These are phyloP conservation scores for Ceratoteleas bidentatus DNA, from an alignment of 1,140 invertebrate species.

Conservation along the genomic window DNA sequence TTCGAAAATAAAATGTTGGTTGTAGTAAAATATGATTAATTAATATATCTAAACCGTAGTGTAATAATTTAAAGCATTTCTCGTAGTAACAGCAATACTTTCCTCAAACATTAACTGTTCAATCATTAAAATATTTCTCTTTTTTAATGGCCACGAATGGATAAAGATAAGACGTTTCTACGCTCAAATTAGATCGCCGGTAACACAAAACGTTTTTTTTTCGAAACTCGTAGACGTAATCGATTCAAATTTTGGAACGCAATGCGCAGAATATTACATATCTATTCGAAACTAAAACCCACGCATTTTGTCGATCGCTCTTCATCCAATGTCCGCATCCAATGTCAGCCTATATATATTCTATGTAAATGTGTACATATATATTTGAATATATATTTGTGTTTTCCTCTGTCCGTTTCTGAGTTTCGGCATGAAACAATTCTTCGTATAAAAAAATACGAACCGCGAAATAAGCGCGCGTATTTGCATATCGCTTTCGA, in stretches of 20 bases:
- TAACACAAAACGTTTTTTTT: conserved; percentile 34
- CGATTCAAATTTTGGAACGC: too few species aligned
- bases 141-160: conserved; percentile 19
- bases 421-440: too few species aligned
- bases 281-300: too few species aligned
- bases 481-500: conserved; percentile 10
- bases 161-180: conserved; percentile 23
- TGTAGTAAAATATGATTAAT: background rate
- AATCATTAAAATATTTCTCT: conserved; percentile 1
- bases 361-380: conserved; percentile 7
- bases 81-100: background rate
- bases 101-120: background rate
- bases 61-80: too few species aligned
- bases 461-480: conserved; percentile 42
- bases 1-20: too few species aligned
- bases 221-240: too few species aligned
- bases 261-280: too few species aligned
- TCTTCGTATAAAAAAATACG: conserved; percentile 21
- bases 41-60: background rate
- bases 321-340: too few species aligned
- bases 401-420: too few species aligned
- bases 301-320: too few species aligned
- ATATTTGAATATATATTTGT: too few species aligned
- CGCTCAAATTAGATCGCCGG: background rate
- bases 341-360: too few species aligned